Evolutionary conservation across 2,797 vertebrate species (phyloP).

Genomic region (Botia almorhae): DNA sequence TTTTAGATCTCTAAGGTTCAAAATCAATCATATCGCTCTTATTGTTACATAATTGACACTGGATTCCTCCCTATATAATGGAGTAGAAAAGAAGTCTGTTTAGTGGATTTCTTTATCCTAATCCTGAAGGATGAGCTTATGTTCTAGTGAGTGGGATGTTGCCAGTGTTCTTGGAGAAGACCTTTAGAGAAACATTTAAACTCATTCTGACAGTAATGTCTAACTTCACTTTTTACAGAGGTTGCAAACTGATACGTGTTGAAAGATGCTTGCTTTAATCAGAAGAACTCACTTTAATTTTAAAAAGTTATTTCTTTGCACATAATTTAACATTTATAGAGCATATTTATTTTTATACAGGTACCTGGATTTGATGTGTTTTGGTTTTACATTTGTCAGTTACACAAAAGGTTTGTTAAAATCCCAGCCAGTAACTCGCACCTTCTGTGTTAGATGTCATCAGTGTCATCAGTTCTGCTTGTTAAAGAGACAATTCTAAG

Average conservation of each 20-base stretch:
- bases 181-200: slow-evolving; percentile 13
- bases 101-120: slow-evolving; percentile 5
- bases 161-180: slow-evolving; percentile 2
- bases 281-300: background rate
- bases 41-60: background rate
- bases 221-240: slow-evolving; percentile 20
- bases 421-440: no score
- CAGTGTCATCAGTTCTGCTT: no score
- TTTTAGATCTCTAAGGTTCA: background rate
- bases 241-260: slow-evolving; percentile 27
- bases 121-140: slow-evolving; percentile 4
- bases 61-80: background rate
- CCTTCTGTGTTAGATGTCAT: no score
- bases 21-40: slow-evolving; percentile 7
- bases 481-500: no score
- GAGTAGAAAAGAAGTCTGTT: slow-evolving; percentile 13
- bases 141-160: slow-evolving; percentile 29
- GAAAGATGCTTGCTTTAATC: slow-evolving; percentile 23
- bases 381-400: no score
- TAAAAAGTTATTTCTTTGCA: background rate
- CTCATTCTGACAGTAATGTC: background rate
- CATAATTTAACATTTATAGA: no score
- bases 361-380: no score
- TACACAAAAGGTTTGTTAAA: no score
- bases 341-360: background rate